phyloP scores from a whole-genome alignment of 2,797 vertebrate species.

The Myotis myotis region DNA sequence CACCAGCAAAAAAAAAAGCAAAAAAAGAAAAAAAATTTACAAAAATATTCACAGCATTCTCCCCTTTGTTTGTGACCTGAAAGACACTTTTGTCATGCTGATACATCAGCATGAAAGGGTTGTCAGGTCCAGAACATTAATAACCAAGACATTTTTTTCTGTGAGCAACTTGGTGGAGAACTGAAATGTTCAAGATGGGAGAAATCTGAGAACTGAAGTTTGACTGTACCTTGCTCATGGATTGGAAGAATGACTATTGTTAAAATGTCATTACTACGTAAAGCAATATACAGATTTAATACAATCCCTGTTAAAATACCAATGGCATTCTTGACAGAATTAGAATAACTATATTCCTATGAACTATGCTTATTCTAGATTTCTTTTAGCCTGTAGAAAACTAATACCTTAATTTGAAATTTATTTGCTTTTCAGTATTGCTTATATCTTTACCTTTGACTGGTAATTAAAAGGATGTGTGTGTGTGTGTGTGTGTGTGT shows the following conservation, averaged over 20 bases:
- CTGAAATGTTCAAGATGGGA: no score
- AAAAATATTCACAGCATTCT: no score
- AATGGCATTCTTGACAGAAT: not conserved
- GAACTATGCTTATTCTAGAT: not conserved
- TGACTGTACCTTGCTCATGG: not conserved
- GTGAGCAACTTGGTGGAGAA: no score
- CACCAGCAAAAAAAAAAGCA: no score
- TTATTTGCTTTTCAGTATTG: constrained; percentile 19
- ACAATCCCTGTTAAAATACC: not conserved
- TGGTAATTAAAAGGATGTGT: not conserved
- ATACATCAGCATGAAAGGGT: no score
- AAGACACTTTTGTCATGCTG: no score
- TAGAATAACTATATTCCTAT: not conserved
- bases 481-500: not conserved
- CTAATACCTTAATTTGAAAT: not conserved
- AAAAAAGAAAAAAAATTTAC: no score
- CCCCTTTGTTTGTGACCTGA: no score
- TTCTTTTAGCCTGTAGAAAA: constrained; percentile 22
- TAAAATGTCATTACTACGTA: not conserved
- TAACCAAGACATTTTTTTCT: no score
- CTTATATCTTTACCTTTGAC: not conserved
- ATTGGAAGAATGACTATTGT: not conserved
- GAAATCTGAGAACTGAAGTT: no score
- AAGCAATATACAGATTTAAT: not conserved
- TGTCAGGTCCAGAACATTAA: no score